These are phyloP conservation scores for Gymnobelideus leadbeateri DNA, from an alignment of 2,113 vertebrate species.

Conservation along the genomic window DNA sequence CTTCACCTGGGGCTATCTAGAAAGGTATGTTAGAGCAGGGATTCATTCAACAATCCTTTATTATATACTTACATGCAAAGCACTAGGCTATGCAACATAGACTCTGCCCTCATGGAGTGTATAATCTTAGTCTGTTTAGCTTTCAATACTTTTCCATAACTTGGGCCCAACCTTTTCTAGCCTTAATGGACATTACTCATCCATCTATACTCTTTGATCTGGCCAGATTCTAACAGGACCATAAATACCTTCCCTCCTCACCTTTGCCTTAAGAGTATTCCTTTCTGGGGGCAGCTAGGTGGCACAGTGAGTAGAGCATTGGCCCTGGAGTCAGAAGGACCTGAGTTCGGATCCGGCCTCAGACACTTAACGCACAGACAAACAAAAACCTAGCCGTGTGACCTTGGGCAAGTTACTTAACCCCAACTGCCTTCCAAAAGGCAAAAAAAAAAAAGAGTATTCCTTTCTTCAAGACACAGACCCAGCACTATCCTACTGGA, in stretches of 20 bases:
- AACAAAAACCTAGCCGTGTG: too few species aligned
- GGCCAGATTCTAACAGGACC: not conserved
- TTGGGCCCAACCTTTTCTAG: not conserved
- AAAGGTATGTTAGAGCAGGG: not conserved
- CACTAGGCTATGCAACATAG: not conserved
- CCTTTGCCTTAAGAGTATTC: too few species aligned
- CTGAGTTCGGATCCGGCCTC: too few species aligned
- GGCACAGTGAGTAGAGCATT: too few species aligned
- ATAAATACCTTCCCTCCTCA: not conserved
- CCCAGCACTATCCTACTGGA: not conserved
- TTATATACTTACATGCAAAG: not conserved
- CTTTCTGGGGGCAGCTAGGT: too few species aligned
- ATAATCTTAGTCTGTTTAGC: not conserved
- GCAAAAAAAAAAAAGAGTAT: too few species aligned
- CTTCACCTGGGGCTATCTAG: not conserved
- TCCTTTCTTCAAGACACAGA: not conserved
- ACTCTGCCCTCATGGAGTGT: conserved; percentile 14
- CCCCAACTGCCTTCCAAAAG: too few species aligned
- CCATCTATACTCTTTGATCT: not conserved
- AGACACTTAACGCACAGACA: too few species aligned
- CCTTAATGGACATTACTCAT: not conserved
- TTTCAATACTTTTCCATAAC: not conserved
- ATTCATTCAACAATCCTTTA: not conserved
- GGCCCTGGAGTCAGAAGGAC: too few species aligned
- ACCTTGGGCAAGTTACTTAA: too few species aligned